These are phyloP conservation scores for Nymphalis c-album DNA, from an alignment of 2,888 invertebrate genomes.

Conservation along the genomic window DNA sequence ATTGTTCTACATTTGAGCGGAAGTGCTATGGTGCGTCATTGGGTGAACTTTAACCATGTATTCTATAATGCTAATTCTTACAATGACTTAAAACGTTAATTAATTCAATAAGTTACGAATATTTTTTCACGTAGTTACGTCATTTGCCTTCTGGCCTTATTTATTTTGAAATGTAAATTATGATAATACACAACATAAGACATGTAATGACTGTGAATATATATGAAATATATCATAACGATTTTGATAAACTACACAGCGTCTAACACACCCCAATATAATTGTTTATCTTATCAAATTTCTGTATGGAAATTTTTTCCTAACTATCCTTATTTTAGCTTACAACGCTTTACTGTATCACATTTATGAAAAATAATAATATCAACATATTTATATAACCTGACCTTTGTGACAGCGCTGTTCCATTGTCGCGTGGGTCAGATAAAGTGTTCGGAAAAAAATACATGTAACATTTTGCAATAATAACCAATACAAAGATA, in stretches of 20 bases:
- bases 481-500: not conserved
- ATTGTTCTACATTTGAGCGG: no score
- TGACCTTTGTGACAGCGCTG: conserved; percentile 7
- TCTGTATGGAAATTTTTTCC: no score
- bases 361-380: not conserved
- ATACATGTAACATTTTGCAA: conserved; percentile 5
- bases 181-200: not conserved
- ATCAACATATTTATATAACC: conserved; percentile 2
- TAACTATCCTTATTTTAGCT: not conserved
- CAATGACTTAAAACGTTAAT: no score
- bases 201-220: not conserved
- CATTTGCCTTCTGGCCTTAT: not conserved
- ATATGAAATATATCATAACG: no score
- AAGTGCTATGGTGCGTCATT: no score
- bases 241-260: no score
- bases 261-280: no score
- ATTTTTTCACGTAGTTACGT: not conserved
- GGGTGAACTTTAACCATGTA: no score
- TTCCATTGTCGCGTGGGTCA: not conserved
- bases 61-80: no score
- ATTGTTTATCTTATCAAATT: no score
- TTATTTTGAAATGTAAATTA: not conserved
- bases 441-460: not conserved
- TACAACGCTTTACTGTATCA: not conserved
- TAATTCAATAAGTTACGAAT: not conserved